These are phyloP conservation scores for Malurus melanocephalus DNA, from an alignment of 2,113 vertebrate species.

Conservation along the genomic window DNA sequence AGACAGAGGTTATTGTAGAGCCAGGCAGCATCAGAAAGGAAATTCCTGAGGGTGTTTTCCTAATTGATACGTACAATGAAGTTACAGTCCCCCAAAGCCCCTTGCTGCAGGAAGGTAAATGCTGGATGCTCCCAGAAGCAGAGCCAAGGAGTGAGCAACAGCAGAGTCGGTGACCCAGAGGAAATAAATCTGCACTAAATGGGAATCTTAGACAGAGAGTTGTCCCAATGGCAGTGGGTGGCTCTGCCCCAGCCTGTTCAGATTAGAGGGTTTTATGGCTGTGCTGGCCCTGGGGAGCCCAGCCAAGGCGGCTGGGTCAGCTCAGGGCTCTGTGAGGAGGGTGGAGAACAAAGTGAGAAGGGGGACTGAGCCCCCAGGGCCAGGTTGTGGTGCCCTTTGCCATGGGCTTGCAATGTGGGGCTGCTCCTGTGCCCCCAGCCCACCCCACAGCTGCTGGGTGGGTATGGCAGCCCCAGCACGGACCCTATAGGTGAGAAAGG, in stretches of 20 bases:
- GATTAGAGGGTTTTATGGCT: conserved; percentile 23
- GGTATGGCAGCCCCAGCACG: accelerated
- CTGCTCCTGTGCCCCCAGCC: neutral
- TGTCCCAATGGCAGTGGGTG: conserved; percentile 1
- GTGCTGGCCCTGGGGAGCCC: neutral
- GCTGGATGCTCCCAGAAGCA: conserved; percentile 2
- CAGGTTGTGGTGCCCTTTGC: accelerated
- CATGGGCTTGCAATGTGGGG: accelerated
- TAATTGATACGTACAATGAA: conserved; percentile 16
- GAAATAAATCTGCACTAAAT: conserved; percentile 38
- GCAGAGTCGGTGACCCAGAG: neutral
- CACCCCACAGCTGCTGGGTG: neutral
- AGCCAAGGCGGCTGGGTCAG: neutral
- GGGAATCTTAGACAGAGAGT: conserved; percentile 32
- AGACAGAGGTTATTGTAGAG: conserved; percentile 21
- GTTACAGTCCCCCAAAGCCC: conserved; percentile 1
- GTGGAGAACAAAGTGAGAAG: neutral
- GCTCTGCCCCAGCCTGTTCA: conserved; percentile 17
- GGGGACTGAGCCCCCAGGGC: accelerated
- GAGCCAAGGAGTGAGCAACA: conserved; percentile 27
- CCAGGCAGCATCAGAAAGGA: conserved; percentile 33
- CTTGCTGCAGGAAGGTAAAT: conserved; percentile 19
- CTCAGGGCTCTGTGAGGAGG: neutral
- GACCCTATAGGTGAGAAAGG: neutral
- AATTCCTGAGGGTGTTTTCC: conserved; percentile 52